A percentile compares a stretch with the other conserved stretches of the same genome.
phyloP scores from a whole-genome alignment of 2,113 vertebrate genomes.

The Sprattus sprattus region DNA sequence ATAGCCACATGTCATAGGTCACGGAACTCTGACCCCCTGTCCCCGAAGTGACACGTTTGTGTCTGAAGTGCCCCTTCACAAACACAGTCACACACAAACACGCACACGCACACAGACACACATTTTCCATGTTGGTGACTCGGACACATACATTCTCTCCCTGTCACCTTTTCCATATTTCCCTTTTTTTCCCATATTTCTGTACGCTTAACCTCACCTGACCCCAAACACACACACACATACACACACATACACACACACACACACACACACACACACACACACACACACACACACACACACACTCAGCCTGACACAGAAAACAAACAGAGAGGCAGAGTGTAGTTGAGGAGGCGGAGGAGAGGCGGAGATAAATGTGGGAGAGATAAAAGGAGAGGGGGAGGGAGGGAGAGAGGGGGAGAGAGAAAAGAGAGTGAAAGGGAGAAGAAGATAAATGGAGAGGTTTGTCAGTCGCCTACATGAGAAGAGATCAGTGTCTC shows the following conservation, averaged over 20 bases:
- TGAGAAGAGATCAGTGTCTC: not conserved
- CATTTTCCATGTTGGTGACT: not conserved
- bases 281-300: conserved; percentile 16
- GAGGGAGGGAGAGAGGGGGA: not conserved
- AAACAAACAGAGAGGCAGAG: conserved; percentile 9
- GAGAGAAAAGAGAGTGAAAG: not conserved
- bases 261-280: conserved; percentile 19
- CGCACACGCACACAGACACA: not conserved
- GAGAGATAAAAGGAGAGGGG: not conserved
- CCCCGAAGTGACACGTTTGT: conserved; percentile 17
- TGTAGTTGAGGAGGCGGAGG: not conserved
- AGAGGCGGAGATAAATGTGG: not conserved
- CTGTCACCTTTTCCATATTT: too few species aligned
- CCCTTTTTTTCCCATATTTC: not conserved
- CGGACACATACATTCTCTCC: too few species aligned
- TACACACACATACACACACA: conserved; percentile 21
- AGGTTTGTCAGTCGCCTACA: not conserved
- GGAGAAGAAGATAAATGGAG: not conserved
- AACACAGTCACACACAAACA: not conserved
- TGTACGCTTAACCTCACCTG: not conserved
- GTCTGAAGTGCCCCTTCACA: conserved; percentile 10
- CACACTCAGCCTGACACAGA: not conserved
- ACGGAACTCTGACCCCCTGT: conserved; percentile 23
- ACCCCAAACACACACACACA: conserved; percentile 11
- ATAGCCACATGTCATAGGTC: not conserved